A percentile compares a stretch with the other conserved stretches of the same genome.
Evolutionary conservation across 2,888 invertebrate genomes (phyloP).

Genomic region (Cryptus armator): DNA sequence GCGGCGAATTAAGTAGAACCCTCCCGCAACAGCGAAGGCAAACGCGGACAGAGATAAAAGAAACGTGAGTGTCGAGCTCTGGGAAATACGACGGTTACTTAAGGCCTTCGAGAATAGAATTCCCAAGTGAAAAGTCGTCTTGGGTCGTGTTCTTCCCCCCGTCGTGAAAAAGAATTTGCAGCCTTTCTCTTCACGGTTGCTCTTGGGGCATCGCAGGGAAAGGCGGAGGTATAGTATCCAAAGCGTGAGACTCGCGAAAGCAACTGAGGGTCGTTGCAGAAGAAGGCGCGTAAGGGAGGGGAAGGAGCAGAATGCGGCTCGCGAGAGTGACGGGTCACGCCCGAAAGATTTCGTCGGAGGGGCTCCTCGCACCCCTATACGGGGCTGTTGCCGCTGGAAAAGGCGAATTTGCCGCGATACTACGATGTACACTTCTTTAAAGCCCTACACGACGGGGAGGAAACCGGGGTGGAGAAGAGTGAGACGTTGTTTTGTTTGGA

Average conservation of each 20-base stretch:
- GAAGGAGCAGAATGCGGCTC: conserved; percentile 29
- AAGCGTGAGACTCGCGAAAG: conserved; percentile 30
- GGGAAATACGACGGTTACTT: conserved; percentile 46
- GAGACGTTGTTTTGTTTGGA: conserved; percentile 52
- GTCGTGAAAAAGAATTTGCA: conserved; percentile 26
- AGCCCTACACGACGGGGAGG: neutral
- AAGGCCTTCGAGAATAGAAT: conserved; percentile 49
- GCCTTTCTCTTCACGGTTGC: conserved; percentile 25
- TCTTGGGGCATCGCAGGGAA: neutral
- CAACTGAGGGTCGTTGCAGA: neutral
- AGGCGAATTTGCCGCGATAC: conserved; percentile 44
- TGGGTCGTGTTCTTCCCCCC: neutral
- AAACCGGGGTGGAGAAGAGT: conserved; percentile 1
- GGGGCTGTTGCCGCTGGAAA: conserved; percentile 29
- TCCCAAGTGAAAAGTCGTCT: conserved; percentile 53
- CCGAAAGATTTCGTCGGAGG: conserved; percentile 54
- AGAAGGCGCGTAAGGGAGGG: conserved; percentile 15
- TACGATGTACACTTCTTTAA: conserved; percentile 2
- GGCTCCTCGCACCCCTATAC: conserved; percentile 7
- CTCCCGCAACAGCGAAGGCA: conserved; percentile 16
- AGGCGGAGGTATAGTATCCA: conserved; percentile 2
- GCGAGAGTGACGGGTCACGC: conserved; percentile 62
- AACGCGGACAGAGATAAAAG: conserved; percentile 39
- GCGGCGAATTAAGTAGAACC: conserved; percentile 53
- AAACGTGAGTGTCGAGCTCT: conserved; percentile 21